Evolutionary conservation across 2,797 vertebrate genomes (phyloP), one percentile per base, ranked within the genome.

Genomic region (Phataginus tricuspis): DNA sequence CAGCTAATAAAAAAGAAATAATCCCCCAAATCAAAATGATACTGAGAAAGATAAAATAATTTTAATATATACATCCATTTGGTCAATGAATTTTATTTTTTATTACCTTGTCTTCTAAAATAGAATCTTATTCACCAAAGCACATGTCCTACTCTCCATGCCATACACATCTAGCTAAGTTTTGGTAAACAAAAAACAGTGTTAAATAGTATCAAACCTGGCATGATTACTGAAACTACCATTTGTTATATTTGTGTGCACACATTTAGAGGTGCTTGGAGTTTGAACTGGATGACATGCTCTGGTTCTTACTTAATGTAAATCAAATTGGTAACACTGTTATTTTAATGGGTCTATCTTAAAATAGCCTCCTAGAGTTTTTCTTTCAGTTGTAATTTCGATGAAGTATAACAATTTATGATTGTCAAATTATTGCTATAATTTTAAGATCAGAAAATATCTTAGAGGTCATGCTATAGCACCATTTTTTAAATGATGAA

Each of bases 1-100:
- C 61, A 95, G 61, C 77, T 97, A 97, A 92, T 95, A 89, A 97
- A 96, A 95, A 78, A 90, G 15, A 84, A 91, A 59, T 53, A 69
- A 85, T 82, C 91, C 49, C 5, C 2, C 14, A 94, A 94, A 89
- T 78, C 9, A 83, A 34, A 94, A 6, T 80, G 2, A 64, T 13
- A 92, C 80, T 95, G 77, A 83, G 18, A 89, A 88, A 63, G 13
- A 72, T 39, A 91, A 91, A 77, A 94, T 77, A 49, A 39, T 74
- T 75, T 84, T 51, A 42, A 72, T 55, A 68, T 84, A 37, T 77
- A n/a, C 19, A 49, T 57, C 49, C 4, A 85, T 84, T 92, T 86
- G 25, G 23, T 69, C 37, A 95, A 82, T 71, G 39, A 74, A 83
- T 2, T 5, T 63, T 53, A 37, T 29, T 80, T 86, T 84, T 82